These are phyloP conservation scores for Polymixis flavicincta DNA, from an alignment of 2,888 invertebrate genomes.

Conservation along the genomic window DNA sequence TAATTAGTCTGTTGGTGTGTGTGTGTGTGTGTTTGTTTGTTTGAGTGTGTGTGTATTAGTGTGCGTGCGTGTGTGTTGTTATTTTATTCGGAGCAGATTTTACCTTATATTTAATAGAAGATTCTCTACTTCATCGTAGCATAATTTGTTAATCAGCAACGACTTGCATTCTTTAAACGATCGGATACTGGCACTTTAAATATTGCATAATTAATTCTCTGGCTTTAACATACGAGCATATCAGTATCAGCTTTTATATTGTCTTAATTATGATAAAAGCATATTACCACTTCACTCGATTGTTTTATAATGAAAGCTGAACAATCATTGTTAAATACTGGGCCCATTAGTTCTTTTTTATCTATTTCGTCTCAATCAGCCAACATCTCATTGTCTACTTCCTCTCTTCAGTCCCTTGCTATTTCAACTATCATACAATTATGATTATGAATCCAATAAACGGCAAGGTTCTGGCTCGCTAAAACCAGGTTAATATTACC, in stretches of 20 bases:
- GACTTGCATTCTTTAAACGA: too few relatives aligned
- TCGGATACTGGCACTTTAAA: not conserved
- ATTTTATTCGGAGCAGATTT: too few relatives aligned
- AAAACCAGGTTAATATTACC: not conserved
- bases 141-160: too few relatives aligned
- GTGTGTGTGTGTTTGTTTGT: too few relatives aligned
- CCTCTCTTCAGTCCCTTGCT: not conserved
- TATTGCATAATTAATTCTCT: not conserved
- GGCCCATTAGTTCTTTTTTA: not conserved
- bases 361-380: not conserved
- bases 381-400: not conserved
- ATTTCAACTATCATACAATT: not conserved
- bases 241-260: conserved; percentile 11
- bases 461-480: not conserved
- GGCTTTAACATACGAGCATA: not conserved
- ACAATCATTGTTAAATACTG: not conserved
- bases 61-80: too few relatives aligned
- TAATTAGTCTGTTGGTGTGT: too few relatives aligned
- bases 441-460: not conserved
- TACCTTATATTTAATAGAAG: too few relatives aligned
- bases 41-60: too few relatives aligned
- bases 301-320: conserved; percentile 14
- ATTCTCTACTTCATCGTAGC: too few relatives aligned
- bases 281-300: conserved; percentile 10
- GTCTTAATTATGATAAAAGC: conserved; percentile 22